Conservation (phyloP, 2,888 invertebrate genomes). For the Aquatica leii region DNA sequence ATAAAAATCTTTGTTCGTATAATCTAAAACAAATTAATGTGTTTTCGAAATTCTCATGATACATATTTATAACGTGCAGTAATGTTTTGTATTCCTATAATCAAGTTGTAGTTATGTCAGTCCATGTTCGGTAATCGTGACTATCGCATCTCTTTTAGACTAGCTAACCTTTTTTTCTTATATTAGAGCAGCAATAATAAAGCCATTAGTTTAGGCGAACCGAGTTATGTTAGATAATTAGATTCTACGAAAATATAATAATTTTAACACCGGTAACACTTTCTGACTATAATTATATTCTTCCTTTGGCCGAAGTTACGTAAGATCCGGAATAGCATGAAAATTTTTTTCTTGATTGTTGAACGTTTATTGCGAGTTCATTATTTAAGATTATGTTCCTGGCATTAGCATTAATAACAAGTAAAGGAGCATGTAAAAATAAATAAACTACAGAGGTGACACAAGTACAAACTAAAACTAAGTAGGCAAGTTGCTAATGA, state of each 20-base stretch:
- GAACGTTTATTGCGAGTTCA: neutral
- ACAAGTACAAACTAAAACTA: conserved; percentile 30
- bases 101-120: conserved; percentile 32
- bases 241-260: conserved; percentile 27
- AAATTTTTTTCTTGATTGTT: neutral
- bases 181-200: conserved; percentile 34
- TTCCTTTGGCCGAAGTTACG: conserved; percentile 10
- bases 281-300: conserved; percentile 21
- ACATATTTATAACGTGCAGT: conserved; percentile 32
- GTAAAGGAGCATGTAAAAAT: conserved; percentile 24
- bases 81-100: conserved; percentile 32
- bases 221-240: conserved; percentile 35
- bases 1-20: conserved; percentile 18
- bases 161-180: conserved; percentile 36
- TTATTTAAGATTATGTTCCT: conserved; percentile 18
- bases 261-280: conserved; percentile 29
- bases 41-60: conserved; percentile 33
- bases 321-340: conserved; percentile 6
- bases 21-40: conserved; percentile 28
- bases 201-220: conserved; percentile 37
- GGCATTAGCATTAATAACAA: conserved; percentile 28
- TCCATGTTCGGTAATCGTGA: conserved; percentile 37
- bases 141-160: conserved; percentile 36
- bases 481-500: conserved; percentile 39
- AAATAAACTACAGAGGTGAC: conserved; percentile 30